Base-by-base conservation (phyloP, 2,888 invertebrate species). In the Acleris laterana region DNA sequence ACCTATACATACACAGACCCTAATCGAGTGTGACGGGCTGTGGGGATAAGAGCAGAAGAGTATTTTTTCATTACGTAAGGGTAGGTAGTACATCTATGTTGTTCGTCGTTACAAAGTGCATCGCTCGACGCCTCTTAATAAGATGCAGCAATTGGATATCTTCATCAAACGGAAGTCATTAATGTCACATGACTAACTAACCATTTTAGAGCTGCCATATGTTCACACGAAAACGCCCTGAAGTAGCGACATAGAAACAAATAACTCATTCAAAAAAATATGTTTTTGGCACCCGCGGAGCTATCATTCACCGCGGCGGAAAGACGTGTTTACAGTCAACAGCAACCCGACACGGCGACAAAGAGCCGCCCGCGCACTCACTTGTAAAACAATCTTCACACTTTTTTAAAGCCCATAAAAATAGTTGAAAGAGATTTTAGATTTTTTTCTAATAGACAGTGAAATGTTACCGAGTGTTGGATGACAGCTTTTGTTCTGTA, bases 401-500 rank as follows among this genome's bases (percentile, higher is more conserved):
- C 84, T 90, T 90, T 90, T 92, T 91, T 91, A 90, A 80, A 83
- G 85, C 85, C 78, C 87, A 89, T 93, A 91, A 93, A 93, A 93
- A 93, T 92, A 92, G 92, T 91, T 90, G 80, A 92, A 91, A 92
- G 90, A 87, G 87, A 88, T 87, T 88, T 81, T 82, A 77, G 75
- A 80, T 83, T 86, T 84, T 87, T 82, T 89, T 90, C 88, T 89
- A 89, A 90, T 90, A 91, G 90, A 90, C 91, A 89, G 87, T 92
- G 92, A 92, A 92, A 91, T 92, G 93, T 93, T 89, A 85, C 93
- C 88, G 90, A 90, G 88, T 87, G 87, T 88, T 88, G 77, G 87
- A 84, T 90, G 92, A 91, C 92, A 89, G 91, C 92, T 92, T 93
- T 92, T 93, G 91, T 91, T 90, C 88, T 89, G 86, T 90, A 89